Evolutionary conservation across 2,797 vertebrate species (phyloP), one percentile per base, ranked within the genome.

Genomic region (Pagetopsis macropterus): DNA sequence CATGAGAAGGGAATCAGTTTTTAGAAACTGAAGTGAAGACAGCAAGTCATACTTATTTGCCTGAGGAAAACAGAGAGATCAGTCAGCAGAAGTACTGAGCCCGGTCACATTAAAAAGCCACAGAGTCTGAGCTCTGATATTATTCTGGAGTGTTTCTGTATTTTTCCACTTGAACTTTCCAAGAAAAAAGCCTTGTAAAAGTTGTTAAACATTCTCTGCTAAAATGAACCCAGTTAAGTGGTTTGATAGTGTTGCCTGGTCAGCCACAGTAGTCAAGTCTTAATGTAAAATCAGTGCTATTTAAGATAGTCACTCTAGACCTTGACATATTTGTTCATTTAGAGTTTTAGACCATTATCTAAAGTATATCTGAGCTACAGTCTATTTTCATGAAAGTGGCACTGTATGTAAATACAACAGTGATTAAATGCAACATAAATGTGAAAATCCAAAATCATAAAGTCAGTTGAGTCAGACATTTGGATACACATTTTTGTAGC

Each of bases 391-490:
- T 59, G 17, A 66, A 66, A 63, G 3, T 2, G 1, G 13, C 16
- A 56, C 40, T 11, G 48, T 13, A n/a, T 51, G 12, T 23, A 37
- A 41, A 15, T 21, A 50, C 17, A 33, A 21, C 45, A 55, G 48
- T 72, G 23, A 76, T 76, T 23, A 57, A 44, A 48, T 14, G 9
- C 7, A 4, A 16, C 3, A 21, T 58, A 27, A 27, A 27, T 5
- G 27, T 27, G 27, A 16, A 49, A 43, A 63, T 40, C 1, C 17
- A 27, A 43, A 49, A 43, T 52, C 43, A n/a, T 45, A 46, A 48
- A 27, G 27, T 27, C 27, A 27, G 27, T 27, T 23, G n/a, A 71
- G 23, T 57, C 61, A 46, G 44, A 16, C 21, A 17, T 55, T 72
- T 15, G 15, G 8, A 27, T 27, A 27, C 27, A 27, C 27, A 37